A percentile compares a stretch with the other conserved stretches of the same genome.
phyloP scores from a whole-genome alignment of 2,797 vertebrate species.

The Scyliorhinus canicula region DNA sequence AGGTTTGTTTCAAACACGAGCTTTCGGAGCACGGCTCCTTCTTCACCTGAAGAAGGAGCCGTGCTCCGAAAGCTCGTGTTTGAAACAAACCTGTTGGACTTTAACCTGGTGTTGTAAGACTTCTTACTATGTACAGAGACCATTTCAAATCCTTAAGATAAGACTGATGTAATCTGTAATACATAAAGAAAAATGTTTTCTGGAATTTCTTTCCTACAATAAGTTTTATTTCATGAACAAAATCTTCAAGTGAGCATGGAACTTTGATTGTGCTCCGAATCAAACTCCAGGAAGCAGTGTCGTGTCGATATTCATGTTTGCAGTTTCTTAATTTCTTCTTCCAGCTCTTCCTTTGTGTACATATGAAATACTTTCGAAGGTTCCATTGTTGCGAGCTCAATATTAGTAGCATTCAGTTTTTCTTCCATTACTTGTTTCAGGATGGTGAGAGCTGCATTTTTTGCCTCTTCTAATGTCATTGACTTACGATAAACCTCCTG shows the following conservation, averaged over 20 bases:
- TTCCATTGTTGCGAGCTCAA: constrained; percentile 93
- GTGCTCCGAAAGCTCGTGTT: too few species aligned
- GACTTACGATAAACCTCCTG: constrained; percentile 98
- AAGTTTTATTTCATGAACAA: constrained; percentile 16
- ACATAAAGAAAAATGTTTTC: neutral
- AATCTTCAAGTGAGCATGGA: neutral
- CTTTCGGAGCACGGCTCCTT: too few species aligned
- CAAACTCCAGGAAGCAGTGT: neutral
- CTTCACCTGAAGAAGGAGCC: too few species aligned
- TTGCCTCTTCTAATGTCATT: constrained; percentile 97
- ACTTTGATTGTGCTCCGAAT: neutral
- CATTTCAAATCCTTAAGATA: neutral
- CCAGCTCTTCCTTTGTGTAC: constrained; percentile 97
- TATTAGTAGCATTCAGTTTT: constrained; percentile 97
- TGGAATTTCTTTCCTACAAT: neutral
- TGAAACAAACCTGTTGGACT: too few species aligned
- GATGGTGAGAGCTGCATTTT: constrained; percentile 95
- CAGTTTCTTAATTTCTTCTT: constrained; percentile 98
- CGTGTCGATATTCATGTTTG: constrained; percentile 51
- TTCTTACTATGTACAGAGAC: constrained; percentile 3
- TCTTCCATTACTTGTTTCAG: constrained; percentile 99
- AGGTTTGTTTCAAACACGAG: too few species aligned
- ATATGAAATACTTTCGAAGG: constrained; percentile 97
- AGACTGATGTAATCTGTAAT: neutral
- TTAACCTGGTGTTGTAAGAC: too few species aligned